Evolutionary conservation across 2,888 invertebrate genomes (phyloP).

Genomic region (Molorchus minor): DNA sequence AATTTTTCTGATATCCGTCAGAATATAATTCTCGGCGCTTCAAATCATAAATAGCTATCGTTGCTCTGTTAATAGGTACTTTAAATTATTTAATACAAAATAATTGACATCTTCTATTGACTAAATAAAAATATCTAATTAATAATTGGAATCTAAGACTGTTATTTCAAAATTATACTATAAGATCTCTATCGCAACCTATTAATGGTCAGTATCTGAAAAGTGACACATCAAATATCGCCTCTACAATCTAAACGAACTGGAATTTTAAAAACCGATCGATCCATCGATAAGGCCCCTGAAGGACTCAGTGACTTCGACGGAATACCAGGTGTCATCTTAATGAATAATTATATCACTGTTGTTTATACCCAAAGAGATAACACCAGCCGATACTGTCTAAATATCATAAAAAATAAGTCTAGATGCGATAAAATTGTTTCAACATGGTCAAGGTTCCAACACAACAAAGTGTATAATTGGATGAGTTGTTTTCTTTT

Average conservation of each 20-base stretch:
- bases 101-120: no score
- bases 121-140: no score
- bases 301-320: constrained; percentile 34
- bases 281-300: constrained; percentile 39
- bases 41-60: no score
- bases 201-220: constrained; percentile 37
- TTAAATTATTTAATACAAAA: no score
- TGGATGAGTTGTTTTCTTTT: constrained; percentile 20
- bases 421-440: constrained; percentile 27
- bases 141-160: no score
- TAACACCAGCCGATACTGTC: constrained; percentile 39
- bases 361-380: constrained; percentile 44
- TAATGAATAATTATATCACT: constrained; percentile 53
- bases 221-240: constrained; percentile 39
- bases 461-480: constrained; percentile 21
- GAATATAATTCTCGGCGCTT: no score
- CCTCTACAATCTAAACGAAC: constrained; percentile 25
- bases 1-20: no score
- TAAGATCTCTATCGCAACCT: constrained; percentile 32
- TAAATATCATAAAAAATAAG: constrained; percentile 37
- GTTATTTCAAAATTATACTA: no score
- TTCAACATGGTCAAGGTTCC: constrained; percentile 28
- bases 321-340: constrained; percentile 49
- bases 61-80: no score
- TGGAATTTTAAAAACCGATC: constrained; percentile 27